Evolutionary conservation across 1,140 invertebrate genomes (phyloP), one percentile per base, ranked within the genome.

Genomic region (Himalopsyche phryganea): DNA sequence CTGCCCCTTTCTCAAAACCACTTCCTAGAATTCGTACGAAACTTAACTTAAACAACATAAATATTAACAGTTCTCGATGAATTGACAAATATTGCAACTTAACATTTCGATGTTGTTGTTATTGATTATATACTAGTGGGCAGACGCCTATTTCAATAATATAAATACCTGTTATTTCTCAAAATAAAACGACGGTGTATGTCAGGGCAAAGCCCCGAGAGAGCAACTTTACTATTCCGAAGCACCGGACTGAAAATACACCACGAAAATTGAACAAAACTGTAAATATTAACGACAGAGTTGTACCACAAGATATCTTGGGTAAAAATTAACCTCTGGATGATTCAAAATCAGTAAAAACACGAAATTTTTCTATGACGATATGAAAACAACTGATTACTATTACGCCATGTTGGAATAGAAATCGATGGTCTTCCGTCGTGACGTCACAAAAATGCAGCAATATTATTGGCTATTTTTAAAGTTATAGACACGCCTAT

Each of bases 351-450:
- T 41, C n/a, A 40, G 20, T 45, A 55, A 55, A 55, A 54, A 36
- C 15, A 28, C 28, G 18, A n/a, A 50, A 23, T 14, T 40, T 50
- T 28, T 42, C 18, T n/a, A 40, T 36, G 11, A 20, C 41, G 36
- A 45, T 50, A 58, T 13, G 28, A 60, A 57, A 69, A 67, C 65
- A 69, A 69, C 65, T 69, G 67, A 68, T 67, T 66, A 66, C 41
- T 61, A 60, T 52, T 67, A 68, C 70, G 74, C 74, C 74, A 76
- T 76, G 71, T 76, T 76, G 73, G 71, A 56, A 48, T 75, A 70
- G 68, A 68, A 68, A 67, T 67, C 63, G 68, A 69, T 66, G 65
- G 69, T 23, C 17, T 32, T 23, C 36, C 40, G 14, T 7, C 17
- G 52, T 61, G 59, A 61, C 59, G 59, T 61, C 59, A 61, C 42